Evolutionary conservation across 2,113 vertebrate species (phyloP), one percentile per base, ranked within the genome.

Genomic region (Podilymbus podiceps): DNA sequence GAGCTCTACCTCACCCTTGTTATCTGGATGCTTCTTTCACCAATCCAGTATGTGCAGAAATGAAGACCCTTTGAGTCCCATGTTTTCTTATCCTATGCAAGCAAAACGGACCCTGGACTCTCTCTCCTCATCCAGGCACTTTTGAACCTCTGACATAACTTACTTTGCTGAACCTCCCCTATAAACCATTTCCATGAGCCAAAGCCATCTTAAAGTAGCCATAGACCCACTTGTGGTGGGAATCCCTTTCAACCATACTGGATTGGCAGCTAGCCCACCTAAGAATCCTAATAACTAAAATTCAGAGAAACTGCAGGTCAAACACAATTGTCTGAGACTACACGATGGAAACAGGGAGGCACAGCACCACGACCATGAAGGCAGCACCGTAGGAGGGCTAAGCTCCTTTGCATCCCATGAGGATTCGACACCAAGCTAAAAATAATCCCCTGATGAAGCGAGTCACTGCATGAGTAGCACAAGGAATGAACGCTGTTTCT

Each of bases 1-100:
- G 63, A 59, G 25, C 22, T 53, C 33, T 28, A 33, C 27, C 18
- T 78, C 56, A 21, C 21, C 53, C 38, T 44, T 42, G 12, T 19
- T 68, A 12, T 17, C 64, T 23, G 14, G 38, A 7, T 28, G 35
- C 18, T 38, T 27, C 64, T 78, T 59, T 52, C 40, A 22, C 47
- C 1, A 0, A 8, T 22, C 33, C 5, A 8, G 9, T 12, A 46
- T 1, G 3, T 15, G 56, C 21, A 55, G 56, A 88, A 33, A 33
- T n/a, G 53, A 62, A 38, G 31, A 53, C 55, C 22, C 22, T 88
- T 33, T 33, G 25, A 40, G 22, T 46, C 47, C 8, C 27, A 38
- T 8, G 27, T 64, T 74, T 55, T 27, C 47, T 46, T 21, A 46
- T 17, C 24, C 11, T 47, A 20, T 23, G 9, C 33, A 38, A 47